Conservation (phyloP, 1,140 invertebrate species). For the Temnothorax nylanderi region DNA sequence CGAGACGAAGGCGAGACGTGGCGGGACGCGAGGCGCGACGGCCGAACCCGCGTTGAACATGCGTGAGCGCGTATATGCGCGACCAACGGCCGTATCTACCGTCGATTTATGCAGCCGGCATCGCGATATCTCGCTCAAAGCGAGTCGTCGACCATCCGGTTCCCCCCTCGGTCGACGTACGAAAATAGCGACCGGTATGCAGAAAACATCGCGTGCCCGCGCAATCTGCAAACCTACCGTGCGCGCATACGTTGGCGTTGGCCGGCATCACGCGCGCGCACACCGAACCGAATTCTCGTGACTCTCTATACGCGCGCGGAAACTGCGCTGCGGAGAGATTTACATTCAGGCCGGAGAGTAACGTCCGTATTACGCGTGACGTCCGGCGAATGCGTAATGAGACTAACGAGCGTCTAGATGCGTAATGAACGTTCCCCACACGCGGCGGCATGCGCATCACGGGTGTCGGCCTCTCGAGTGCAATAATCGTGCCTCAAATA, state of each 20-base stretch:
- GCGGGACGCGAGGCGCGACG: neutral
- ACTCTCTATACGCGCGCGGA: neutral
- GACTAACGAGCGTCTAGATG: conserved; percentile 57
- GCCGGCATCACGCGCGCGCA: neutral
- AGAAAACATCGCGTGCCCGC: conserved; percentile 61
- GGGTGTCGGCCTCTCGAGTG: neutral
- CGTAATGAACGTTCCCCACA: conserved; percentile 45
- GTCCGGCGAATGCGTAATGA: conserved; percentile 53
- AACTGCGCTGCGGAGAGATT: conserved; percentile 35
- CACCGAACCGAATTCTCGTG: conserved; percentile 48
- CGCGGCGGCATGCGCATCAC: conserved; percentile 38
- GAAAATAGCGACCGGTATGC: conserved; percentile 69
- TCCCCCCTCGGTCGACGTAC: conserved; percentile 59
- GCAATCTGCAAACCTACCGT: conserved; percentile 7
- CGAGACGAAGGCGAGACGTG: neutral
- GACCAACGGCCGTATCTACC: conserved; percentile 62
- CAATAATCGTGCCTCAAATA: conserved; percentile 1
- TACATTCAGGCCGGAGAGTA: conserved; percentile 35
- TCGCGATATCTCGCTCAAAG: conserved; percentile 73
- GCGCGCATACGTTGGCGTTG: no score
- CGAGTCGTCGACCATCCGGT: conserved; percentile 66
- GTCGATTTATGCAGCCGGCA: conserved; percentile 71
- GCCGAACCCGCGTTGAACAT: conserved; percentile 9
- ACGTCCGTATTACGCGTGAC: conserved; percentile 54
- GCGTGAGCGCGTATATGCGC: conserved; percentile 41